Conservation (phyloP, 1,140 invertebrate species). For the Theocolax elegans region DNA sequence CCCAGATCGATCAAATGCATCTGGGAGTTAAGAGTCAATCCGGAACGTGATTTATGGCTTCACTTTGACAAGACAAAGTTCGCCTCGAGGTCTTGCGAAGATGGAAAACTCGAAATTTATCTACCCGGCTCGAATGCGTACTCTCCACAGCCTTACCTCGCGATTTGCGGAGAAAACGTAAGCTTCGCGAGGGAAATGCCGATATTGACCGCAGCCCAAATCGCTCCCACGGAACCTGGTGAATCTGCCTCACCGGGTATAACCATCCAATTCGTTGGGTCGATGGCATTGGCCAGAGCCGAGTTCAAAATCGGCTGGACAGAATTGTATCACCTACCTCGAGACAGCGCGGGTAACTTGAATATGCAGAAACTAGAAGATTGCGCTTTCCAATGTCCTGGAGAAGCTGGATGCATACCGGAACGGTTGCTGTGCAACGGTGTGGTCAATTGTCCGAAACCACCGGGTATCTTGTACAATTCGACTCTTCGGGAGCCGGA, state of each 20-base stretch:
- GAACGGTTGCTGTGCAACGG: constrained; percentile 86
- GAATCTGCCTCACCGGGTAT: constrained; percentile 67
- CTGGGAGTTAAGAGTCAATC: constrained; percentile 85
- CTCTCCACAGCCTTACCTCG: constrained; percentile 75
- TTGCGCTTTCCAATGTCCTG: constrained; percentile 87
- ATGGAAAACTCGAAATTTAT: constrained; percentile 86
- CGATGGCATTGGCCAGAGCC: constrained; percentile 80
- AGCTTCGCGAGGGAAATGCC: constrained; percentile 80
- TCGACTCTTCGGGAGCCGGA: constrained; percentile 53
- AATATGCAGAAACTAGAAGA: constrained; percentile 76
- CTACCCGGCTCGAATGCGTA: constrained; percentile 69
- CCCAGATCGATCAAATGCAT: constrained; percentile 85
- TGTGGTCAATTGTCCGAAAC: constrained; percentile 83
- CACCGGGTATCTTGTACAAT: constrained; percentile 62
- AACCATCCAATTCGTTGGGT: constrained; percentile 76
- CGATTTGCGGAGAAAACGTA: constrained; percentile 85
- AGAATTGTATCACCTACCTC: constrained; percentile 85
- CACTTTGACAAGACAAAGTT: constrained; percentile 89
- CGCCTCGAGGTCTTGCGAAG: constrained; percentile 80
- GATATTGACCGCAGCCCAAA: constrained; percentile 70
- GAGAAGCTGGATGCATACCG: constrained; percentile 84
- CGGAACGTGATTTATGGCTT: constrained; percentile 84
- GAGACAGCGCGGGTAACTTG: constrained; percentile 82
- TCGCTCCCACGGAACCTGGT: constrained; percentile 70
- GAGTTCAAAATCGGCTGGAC: constrained; percentile 91